phyloP scores from a whole-genome alignment of 2,113 vertebrate genomes.

The Hippolais icterina region DNA sequence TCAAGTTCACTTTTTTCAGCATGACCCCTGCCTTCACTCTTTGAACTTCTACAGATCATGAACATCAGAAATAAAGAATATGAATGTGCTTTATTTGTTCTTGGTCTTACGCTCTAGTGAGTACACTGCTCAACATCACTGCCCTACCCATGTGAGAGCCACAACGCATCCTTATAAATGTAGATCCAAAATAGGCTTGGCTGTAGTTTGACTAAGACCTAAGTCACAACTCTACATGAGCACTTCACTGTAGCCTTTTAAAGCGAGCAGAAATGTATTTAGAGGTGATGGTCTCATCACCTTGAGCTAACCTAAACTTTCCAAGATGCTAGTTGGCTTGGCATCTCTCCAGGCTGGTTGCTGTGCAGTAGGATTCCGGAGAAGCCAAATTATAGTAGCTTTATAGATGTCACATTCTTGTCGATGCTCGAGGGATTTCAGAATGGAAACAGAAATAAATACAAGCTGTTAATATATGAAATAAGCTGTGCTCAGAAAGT shows the following conservation, averaged over 20 bases:
- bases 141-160: neutral
- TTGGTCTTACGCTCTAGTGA: neutral
- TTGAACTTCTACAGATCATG: neutral
- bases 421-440: neutral
- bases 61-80: neutral
- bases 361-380: neutral
- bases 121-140: neutral
- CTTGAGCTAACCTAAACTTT: neutral
- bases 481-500: neutral
- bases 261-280: neutral
- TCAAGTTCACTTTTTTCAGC: neutral
- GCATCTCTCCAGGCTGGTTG: neutral
- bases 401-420: neutral
- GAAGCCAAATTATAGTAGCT: neutral
- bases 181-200: neutral
- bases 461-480: neutral
- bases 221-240: neutral
- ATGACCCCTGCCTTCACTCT: neutral
- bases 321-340: neutral
- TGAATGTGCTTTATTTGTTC: neutral
- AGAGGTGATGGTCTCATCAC: neutral
- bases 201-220: neutral
- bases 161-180: neutral
- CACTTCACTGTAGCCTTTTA: neutral
- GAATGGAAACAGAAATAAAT: slow-evolving; percentile 24